These are phyloP conservation scores for Dipus sagitta DNA, from an alignment of 2,797 vertebrate genomes.

Conservation along the genomic window DNA sequence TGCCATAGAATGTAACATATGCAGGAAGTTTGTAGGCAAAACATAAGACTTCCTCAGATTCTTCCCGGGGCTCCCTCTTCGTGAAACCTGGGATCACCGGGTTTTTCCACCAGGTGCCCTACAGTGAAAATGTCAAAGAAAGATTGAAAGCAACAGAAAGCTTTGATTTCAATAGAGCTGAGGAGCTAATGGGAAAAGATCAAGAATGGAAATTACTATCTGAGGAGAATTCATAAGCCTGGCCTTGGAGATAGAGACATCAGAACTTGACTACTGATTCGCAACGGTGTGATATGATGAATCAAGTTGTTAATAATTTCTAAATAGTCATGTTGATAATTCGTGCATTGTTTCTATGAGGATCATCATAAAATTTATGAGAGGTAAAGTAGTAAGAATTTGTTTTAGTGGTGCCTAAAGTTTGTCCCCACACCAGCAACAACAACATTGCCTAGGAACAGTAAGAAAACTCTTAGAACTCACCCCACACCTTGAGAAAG, in stretches of 20 bases:
- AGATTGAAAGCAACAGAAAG: background rate
- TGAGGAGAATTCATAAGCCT: background rate
- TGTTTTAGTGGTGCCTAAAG: background rate
- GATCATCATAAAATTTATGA: constrained; percentile 11
- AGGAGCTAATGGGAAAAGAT: background rate
- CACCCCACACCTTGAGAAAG: constrained; percentile 18
- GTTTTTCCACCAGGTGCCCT: background rate
- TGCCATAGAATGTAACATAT: background rate
- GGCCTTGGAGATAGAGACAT: background rate
- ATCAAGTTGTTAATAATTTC: background rate
- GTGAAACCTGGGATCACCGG: background rate
- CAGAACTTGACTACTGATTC: constrained; percentile 41
- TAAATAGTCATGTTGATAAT: background rate
- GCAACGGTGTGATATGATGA: background rate
- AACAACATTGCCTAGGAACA: background rate
- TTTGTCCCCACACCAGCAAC: background rate
- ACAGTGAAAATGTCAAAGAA: background rate
- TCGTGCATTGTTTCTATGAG: background rate
- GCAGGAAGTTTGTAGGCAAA: background rate
- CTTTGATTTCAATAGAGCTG: background rate
- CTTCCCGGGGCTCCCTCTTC: background rate
- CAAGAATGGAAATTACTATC: background rate
- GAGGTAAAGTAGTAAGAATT: background rate
- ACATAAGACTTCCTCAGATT: background rate
- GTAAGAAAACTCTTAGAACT: background rate